A percentile compares a stretch with the other conserved stretches of the same genome.
Conservation (phyloP, 2,113 vertebrate species). For the Xiphophorus couchianus region DNA sequence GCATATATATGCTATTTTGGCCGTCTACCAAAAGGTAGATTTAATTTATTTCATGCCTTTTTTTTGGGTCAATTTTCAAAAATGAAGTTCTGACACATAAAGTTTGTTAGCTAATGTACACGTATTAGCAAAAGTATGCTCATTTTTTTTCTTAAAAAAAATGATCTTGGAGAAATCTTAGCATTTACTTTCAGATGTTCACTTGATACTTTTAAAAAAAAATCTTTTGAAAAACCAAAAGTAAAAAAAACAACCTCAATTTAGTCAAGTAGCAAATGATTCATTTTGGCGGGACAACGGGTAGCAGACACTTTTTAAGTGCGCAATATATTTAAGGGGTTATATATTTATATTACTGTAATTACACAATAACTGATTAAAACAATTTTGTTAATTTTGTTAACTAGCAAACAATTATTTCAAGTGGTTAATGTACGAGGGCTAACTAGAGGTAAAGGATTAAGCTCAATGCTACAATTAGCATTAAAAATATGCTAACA, state of each 20-base stretch:
- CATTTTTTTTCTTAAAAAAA: background rate
- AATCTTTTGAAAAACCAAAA: background rate
- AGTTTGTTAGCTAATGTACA: background rate
- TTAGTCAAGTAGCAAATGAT: background rate
- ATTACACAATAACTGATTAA: background rate
- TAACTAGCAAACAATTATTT: background rate
- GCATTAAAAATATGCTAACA: too few species aligned
- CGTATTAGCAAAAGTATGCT: background rate
- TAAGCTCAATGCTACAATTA: background rate
- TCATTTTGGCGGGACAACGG: background rate
- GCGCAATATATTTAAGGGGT: background rate
- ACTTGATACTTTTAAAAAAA: background rate
- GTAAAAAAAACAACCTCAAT: background rate
- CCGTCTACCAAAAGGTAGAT: background rate
- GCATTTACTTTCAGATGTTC: background rate
- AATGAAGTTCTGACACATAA: background rate
- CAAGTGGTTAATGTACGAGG: too few species aligned
- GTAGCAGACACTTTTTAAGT: background rate
- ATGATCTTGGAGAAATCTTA: background rate
- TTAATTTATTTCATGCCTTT: background rate
- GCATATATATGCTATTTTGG: background rate
- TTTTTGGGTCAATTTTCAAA: background rate
- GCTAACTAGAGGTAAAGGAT: background rate
- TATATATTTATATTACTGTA: background rate
- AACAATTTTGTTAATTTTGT: background rate